Evolutionary conservation across 1,140 invertebrate species (phyloP).

Genomic region (Bombus vancouverensis): DNA sequence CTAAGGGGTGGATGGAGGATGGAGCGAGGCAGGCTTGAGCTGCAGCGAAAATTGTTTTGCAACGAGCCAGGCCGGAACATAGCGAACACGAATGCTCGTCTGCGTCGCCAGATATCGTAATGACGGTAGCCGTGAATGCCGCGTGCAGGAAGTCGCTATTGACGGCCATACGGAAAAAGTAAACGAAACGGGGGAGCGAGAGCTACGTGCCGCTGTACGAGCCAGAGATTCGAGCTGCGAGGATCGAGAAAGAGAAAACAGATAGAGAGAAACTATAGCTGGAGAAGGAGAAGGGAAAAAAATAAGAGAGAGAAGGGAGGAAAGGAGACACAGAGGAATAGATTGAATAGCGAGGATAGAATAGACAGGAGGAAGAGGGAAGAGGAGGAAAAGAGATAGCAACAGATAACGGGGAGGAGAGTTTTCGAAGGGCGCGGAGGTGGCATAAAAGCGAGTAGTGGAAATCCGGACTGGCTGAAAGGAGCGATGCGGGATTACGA

Average conservation of each 20-base stretch:
- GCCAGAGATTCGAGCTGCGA: background rate
- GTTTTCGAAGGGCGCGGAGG: conserved; percentile 62
- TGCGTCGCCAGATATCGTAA: conserved; percentile 67
- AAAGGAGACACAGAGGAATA: background rate
- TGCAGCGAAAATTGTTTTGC: conserved; percentile 63
- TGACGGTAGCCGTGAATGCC: conserved; percentile 60
- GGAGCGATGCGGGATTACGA: conserved; percentile 80
- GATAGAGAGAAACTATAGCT: background rate
- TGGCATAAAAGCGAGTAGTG: conserved; percentile 76
- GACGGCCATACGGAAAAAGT: conserved; percentile 51
- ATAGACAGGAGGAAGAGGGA: background rate
- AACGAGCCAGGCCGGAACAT: conserved; percentile 32
- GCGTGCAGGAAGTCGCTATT: conserved; percentile 56
- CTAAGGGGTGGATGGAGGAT: background rate
- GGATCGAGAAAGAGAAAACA: background rate
- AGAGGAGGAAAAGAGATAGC: conserved; percentile 24
- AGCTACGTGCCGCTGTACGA: background rate
- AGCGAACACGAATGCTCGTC: conserved; percentile 37
- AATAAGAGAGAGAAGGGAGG: background rate
- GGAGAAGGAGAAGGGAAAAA: background rate
- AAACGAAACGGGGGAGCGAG: conserved; percentile 43
- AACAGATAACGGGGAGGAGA: conserved; percentile 41
- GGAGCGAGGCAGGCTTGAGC: background rate
- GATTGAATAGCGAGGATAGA: background rate
- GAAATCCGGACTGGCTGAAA: conserved; percentile 80